Evolutionary conservation across 1,140 invertebrate species (phyloP).

Genomic region (Lepidurus apus): DNA sequence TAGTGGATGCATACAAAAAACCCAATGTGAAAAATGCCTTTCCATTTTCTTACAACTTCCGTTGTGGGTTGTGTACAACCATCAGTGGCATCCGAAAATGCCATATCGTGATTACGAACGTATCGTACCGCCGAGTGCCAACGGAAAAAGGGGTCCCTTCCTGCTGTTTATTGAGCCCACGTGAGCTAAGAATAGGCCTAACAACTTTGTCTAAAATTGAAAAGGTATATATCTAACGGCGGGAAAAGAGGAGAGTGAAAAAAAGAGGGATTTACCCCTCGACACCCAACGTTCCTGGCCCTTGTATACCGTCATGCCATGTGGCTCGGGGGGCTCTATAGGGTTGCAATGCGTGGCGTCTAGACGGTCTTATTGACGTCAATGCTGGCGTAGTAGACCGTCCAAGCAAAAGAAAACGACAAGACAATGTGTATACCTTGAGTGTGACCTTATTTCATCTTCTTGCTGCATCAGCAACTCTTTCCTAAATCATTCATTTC

Average conservation of each 20-base stretch:
- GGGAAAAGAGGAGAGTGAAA: background rate
- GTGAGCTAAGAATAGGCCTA: constrained; percentile 4
- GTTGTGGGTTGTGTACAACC: too few relatives aligned
- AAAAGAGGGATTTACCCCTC: too few relatives aligned
- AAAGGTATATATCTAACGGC: background rate
- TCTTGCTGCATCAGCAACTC: too few relatives aligned
- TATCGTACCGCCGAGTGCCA: too few relatives aligned
- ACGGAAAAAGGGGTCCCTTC: background rate
- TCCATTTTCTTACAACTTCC: too few relatives aligned
- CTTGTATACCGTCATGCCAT: constrained; percentile 8
- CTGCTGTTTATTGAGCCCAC: background rate
- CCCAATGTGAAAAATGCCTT: too few relatives aligned
- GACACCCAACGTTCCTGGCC: too few relatives aligned
- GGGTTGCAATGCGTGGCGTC: constrained; percentile 16
- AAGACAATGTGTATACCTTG: background rate
- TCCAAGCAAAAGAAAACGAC: background rate
- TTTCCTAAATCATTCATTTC: too few relatives aligned
- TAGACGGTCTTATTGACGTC: constrained; percentile 21
- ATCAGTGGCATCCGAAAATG: too few relatives aligned
- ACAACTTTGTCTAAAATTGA: background rate
- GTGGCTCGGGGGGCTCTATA: background rate
- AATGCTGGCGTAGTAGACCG: background rate
- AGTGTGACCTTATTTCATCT: background rate
- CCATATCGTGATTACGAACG: too few relatives aligned
- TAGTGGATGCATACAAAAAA: too few relatives aligned